Base-by-base conservation (phyloP, 2,888 invertebrate species). In the Orthonevra nobilis region DNA sequence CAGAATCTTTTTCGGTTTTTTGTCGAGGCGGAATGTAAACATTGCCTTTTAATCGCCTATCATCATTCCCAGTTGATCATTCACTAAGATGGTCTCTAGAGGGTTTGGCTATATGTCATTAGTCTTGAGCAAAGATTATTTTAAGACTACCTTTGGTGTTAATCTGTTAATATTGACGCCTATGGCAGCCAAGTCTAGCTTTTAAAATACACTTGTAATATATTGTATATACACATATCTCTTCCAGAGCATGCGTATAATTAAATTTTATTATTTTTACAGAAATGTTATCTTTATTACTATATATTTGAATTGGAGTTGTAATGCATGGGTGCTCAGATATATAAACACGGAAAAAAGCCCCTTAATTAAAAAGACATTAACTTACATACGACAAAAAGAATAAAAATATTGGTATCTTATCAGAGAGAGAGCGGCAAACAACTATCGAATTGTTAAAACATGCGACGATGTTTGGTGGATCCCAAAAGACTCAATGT, bases 321-420 rank as follows among this genome's bases (percentile, higher is more conserved):
- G 23, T 26, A 19, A 44, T 5, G 61, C 48, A 19, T 28, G 34
- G 15, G 12, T 17, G 32, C 28, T 26, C n/a, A 7, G 54, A 42
- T 19, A 64, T n/a, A 54, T n/a, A 28, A 17, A 52, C 34, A 26
- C 52, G 64, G 34, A 15, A 54, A n/a, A 26, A 44, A 52, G 52
- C 23, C 42, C 54, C 52, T 66, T 46, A 56, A 56, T 66, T 54
- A 66, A 56, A 66, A 66, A 56, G 12, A 46, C 54, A 66, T 66
- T 66, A 66, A 30, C 19, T 66, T 9, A 28, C 14, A 28, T 14
- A 34, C 34, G 44, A 44, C 28, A 20, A 28, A 2, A 19, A 36
- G 12, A 34, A 30, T 17, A 3, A 14, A 46, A 46, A 3, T n/a
- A n/a, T 12, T n/a, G 7, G 12, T 17, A 5, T 30, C 42, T 66